Conservation (phyloP, 64 coral and sea anemone species). For the Platygyra sinensis region DNA sequence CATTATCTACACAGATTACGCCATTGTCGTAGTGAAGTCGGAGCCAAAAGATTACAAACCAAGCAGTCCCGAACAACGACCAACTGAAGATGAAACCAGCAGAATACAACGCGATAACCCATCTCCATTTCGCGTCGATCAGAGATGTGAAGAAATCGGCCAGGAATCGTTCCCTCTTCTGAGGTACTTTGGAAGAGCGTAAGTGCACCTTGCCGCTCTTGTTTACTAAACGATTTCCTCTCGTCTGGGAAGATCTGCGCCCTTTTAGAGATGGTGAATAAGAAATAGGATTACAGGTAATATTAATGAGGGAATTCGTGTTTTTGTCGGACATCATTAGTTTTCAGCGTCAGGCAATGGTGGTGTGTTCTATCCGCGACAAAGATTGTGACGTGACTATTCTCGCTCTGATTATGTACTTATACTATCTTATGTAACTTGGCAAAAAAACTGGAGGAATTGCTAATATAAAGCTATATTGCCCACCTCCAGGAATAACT, state of each 20-base stretch:
- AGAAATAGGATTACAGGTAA: slow-evolving; percentile 16
- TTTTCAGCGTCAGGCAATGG: neutral
- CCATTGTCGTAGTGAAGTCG: slow-evolving; percentile 43
- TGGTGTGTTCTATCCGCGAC: neutral
- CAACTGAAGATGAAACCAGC: slow-evolving; percentile 75
- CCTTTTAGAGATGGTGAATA: neutral
- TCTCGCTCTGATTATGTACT: neutral
- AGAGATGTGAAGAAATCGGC: slow-evolving; percentile 80
- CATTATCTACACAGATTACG: slow-evolving; percentile 86
- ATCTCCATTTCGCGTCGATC: slow-evolving; percentile 69
- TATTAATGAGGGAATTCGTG: neutral
- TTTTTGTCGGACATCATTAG: neutral
- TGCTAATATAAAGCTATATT: neutral
- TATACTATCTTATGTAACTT: neutral
- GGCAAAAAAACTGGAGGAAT: neutral
- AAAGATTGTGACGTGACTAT: neutral
- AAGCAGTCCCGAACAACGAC: slow-evolving; percentile 75
- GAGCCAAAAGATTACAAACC: slow-evolving; percentile 68
- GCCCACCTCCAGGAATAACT: neutral
- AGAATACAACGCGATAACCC: slow-evolving; percentile 50
- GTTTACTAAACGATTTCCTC: slow-evolving; percentile 44
- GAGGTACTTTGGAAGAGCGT: slow-evolving; percentile 57
- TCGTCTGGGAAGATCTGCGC: neutral
- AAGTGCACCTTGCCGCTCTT: slow-evolving; percentile 58
- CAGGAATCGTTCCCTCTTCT: slow-evolving; percentile 61